Base-by-base conservation (phyloP, 1,140 invertebrate species). In the Coptotermes formosanus region DNA sequence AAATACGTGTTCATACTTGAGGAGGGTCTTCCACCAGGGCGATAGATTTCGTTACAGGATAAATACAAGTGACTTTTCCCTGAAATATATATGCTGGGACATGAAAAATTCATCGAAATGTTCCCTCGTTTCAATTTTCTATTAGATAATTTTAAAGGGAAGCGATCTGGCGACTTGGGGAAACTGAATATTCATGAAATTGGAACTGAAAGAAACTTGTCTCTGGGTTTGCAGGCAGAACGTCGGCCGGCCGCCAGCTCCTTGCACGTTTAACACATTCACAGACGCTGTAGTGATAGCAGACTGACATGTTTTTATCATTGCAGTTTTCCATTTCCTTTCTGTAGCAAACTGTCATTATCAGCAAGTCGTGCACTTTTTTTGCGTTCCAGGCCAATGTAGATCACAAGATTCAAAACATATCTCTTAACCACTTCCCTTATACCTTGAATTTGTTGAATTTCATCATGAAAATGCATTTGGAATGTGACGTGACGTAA, bases 91-190 rank as follows among this genome's bases (percentile, higher is more conserved):
- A 81, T 86, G 64, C 44, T 75, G 23, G 85, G 75, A 75, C 55
- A 86, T 86, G 85, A 86, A 86, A 86, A 86, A 86, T 86, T 86
- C 85, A 86, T 86, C 85, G 81, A 82, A 82, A 45, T 45, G 45
- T 75, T 75, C 85, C 85, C 55, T 84, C 83, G 83, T 86, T 82
- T 86, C 85, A 86, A 86, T 86, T 82, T 86, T 86, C 85, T 86
- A 86, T 86, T 86, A 86, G 85, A 82, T 86, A 64, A 86, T 86
- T 86, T 86, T 48, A 44, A 82, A 64, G 82, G 85, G 45, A 84
- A 84, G 83, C 83, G 83, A 84, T 84, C 83, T 55, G 44, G 83
- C 45, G 11, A 38, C 30, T 52, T 52, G 25, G 44, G 69, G 82
- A n/a, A 30, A 32, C 44, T 86, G 85, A 86, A 86, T 86, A 86